These are phyloP conservation scores for Setophaga petechia DNA, from an alignment of 2,113 vertebrate genomes.

Conservation along the genomic window DNA sequence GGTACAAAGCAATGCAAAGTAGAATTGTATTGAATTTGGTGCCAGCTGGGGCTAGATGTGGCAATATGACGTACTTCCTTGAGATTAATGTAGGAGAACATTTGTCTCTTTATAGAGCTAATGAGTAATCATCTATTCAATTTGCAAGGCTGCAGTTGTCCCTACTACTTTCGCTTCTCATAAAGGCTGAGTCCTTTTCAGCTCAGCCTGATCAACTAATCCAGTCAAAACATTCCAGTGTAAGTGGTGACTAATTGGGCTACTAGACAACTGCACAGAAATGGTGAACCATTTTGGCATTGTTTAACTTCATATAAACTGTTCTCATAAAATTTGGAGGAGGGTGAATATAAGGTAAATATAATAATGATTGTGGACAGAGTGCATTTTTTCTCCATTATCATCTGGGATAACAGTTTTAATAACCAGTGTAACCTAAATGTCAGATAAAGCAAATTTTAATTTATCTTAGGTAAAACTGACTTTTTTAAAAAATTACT, in stretches of 20 bases:
- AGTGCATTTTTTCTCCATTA: background rate
- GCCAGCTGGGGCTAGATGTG: background rate
- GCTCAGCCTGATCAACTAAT: background rate
- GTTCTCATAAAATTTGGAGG: background rate
- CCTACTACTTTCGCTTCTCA: accelerated
- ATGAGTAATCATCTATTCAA: background rate
- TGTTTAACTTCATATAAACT: background rate
- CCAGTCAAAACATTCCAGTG: background rate
- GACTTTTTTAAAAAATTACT: background rate
- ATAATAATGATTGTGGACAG: background rate
- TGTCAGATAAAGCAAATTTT: background rate
- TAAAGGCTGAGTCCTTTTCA: background rate
- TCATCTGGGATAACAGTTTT: background rate
- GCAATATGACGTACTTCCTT: background rate
- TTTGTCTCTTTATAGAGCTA: background rate
- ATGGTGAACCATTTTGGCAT: background rate
- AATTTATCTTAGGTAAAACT: background rate
- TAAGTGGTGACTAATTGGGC: background rate
- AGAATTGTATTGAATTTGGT: background rate
- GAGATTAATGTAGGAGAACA: background rate
- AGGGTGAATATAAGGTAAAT: background rate
- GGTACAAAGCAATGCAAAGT: background rate
- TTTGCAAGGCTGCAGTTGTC: background rate
- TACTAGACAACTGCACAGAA: background rate
- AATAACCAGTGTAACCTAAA: background rate